These are phyloP conservation scores for Acropternis orthonyx DNA, from an alignment of 2,797 vertebrate genomes.

Conservation along the genomic window DNA sequence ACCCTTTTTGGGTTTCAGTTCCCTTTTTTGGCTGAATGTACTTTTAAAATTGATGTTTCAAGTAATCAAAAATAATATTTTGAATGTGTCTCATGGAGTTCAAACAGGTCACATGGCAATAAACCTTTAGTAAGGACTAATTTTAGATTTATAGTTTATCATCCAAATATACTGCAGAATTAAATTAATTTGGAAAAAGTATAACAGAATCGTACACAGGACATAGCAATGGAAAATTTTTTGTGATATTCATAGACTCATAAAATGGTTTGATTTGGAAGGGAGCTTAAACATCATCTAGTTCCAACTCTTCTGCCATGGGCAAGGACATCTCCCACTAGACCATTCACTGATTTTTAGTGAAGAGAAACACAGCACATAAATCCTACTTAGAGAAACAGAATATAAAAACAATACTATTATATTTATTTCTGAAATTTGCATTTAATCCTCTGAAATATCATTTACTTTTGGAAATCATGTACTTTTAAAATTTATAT, in stretches of 20 bases:
- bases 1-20: not conserved
- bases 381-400: not conserved
- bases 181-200: not conserved
- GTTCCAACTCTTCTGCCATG: not conserved
- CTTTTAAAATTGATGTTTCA: not conserved
- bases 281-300: not conserved
- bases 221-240: not conserved
- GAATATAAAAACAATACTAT: not conserved
- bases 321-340: no score
- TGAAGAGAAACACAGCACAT: not conserved
- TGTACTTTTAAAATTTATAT: not conserved
- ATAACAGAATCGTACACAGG: not conserved
- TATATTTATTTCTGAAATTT: not conserved
- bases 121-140: not conserved
- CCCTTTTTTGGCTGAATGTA: not conserved
- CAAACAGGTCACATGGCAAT: not conserved
- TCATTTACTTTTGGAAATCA: not conserved
- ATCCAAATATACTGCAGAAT: not conserved
- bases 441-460: not conserved
- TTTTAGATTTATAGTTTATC: not conserved
- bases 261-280: not conserved
- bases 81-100: not conserved
- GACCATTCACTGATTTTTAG: not conserved
- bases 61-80: not conserved
- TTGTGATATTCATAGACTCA: not conserved